These are phyloP conservation scores for Budorcas taxicolor DNA, from an alignment of 2,113 vertebrate species.

Conservation along the genomic window DNA sequence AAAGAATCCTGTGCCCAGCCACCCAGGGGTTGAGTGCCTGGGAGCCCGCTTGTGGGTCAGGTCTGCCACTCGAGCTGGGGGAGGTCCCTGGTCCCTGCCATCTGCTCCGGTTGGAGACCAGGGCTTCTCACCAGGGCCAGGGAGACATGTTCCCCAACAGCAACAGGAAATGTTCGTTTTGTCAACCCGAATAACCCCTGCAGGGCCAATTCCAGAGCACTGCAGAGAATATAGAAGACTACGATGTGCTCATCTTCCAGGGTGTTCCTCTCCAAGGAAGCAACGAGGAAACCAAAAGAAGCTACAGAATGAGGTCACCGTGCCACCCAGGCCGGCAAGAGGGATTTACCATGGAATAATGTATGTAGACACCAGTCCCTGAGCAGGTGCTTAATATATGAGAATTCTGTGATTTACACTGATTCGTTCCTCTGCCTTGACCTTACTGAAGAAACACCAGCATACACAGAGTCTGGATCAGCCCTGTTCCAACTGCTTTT, in stretches of 20 bases:
- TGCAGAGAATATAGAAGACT: not conserved
- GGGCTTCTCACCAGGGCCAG: not conserved
- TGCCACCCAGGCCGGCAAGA: not conserved
- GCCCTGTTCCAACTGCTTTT: not conserved
- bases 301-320: not conserved
- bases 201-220: conserved; percentile 62
- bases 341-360: not conserved
- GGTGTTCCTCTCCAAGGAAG: not conserved
- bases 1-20: not conserved
- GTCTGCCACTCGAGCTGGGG: not conserved
- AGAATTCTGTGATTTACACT: not conserved
- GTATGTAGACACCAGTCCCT: not conserved
- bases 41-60: not conserved
- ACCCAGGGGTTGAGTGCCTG: not conserved
- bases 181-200: conserved; percentile 70
- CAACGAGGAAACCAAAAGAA: not conserved
- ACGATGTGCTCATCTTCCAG: not conserved
- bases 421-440: not conserved
- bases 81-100: not conserved
- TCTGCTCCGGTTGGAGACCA: not conserved
- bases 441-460: not conserved
- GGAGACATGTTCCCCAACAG: conserved; percentile 60
- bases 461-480: not conserved
- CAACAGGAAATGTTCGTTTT: conserved; percentile 80
- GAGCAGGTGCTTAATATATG: not conserved